These are phyloP conservation scores for Moxostoma hubbsi DNA, from an alignment of 2,797 vertebrate genomes.

Conservation along the genomic window DNA sequence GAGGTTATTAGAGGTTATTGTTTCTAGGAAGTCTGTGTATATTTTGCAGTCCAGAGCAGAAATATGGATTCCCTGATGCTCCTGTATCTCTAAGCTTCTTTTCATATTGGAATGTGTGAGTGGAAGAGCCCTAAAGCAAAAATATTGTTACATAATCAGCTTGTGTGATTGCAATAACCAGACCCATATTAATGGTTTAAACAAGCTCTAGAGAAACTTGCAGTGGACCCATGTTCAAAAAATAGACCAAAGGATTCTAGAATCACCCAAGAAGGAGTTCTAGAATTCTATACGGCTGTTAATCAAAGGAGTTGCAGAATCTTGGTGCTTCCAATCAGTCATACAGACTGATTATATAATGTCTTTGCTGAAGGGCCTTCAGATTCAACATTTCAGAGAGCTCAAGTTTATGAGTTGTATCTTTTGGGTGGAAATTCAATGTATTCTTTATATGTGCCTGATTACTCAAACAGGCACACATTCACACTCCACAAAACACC, in stretches of 20 bases:
- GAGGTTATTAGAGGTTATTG: constrained; percentile 16
- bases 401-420: not conserved
- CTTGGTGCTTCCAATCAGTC: not conserved
- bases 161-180: constrained; percentile 10
- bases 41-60: constrained; percentile 22
- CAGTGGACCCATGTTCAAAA: not conserved
- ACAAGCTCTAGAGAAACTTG: not conserved
- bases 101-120: constrained; percentile 12
- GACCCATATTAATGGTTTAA: constrained; percentile 1
- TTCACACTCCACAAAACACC: not conserved
- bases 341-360: not conserved
- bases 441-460: not conserved
- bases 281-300: not conserved
- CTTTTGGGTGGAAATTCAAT: not conserved
- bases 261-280: not conserved
- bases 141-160: constrained; percentile 23
- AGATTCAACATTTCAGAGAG: not conserved
- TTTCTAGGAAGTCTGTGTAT: not conserved
- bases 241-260: not conserved
- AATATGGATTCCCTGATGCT: constrained; percentile 24
- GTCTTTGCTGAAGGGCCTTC: not conserved
- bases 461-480: too few species aligned
- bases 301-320: not conserved
- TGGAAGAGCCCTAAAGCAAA: not conserved
- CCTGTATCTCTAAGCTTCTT: constrained; percentile 5